Conservation (phyloP, 2,797 vertebrate species). For the Megalops cyprinoides region DNA sequence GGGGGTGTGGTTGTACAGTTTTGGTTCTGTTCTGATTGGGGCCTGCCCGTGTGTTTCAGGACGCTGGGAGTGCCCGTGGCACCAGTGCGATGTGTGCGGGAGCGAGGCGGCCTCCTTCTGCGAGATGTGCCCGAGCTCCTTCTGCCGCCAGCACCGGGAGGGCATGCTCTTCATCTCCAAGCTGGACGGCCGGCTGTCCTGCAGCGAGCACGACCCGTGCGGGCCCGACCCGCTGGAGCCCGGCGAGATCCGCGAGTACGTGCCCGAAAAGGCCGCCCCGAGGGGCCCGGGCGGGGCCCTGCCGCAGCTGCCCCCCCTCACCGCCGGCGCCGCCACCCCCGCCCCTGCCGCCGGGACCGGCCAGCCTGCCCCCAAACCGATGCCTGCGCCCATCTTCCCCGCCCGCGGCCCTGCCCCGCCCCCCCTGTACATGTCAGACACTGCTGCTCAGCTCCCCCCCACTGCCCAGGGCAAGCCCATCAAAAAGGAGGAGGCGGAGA, state of each 20-base stretch:
- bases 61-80: slow-evolving; percentile 99
- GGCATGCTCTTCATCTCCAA: slow-evolving; percentile 99
- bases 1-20: neutral
- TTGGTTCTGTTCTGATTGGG: neutral
- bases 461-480: slow-evolving; percentile 15
- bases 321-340: slow-evolving; percentile 29
- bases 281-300: slow-evolving; percentile 39
- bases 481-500: too few relatives aligned
- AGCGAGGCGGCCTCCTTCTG: slow-evolving; percentile 96
- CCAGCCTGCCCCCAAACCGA: slow-evolving; percentile 22
- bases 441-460: slow-evolving; percentile 51
- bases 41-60: slow-evolving; percentile 68
- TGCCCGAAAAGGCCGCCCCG: slow-evolving; percentile 54
- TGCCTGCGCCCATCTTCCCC: slow-evolving; percentile 34
- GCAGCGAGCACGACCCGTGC: slow-evolving; percentile 96
- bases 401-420: slow-evolving; percentile 22
- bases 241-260: slow-evolving; percentile 94
- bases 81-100: slow-evolving; percentile 93
- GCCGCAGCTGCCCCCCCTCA: slow-evolving; percentile 9
- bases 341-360: slow-evolving; percentile 36
- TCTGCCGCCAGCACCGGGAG: slow-evolving; percentile 93
- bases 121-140: slow-evolving; percentile 97
- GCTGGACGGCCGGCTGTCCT: slow-evolving; percentile 92
- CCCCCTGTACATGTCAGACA: slow-evolving; percentile 56
- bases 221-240: slow-evolving; percentile 94